These are phyloP conservation scores for Torymus aiolomorphi DNA, from an alignment of 2,888 invertebrate genomes.

Conservation along the genomic window DNA sequence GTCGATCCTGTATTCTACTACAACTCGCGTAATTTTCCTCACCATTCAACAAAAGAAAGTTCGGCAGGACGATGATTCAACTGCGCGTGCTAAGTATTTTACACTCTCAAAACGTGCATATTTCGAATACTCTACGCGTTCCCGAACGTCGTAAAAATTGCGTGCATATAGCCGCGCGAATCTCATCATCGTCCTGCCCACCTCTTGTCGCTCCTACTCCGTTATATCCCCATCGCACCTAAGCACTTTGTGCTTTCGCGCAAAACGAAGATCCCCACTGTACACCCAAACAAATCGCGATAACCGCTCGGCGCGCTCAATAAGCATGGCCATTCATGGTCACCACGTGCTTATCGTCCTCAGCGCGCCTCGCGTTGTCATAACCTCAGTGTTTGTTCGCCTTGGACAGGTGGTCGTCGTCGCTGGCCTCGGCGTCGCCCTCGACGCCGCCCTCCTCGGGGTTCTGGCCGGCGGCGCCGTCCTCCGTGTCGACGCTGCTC, in stretches of 20 bases:
- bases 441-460: slow-evolving; percentile 78
- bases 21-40: not conserved
- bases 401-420: slow-evolving; percentile 71
- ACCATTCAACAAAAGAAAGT: too few species aligned
- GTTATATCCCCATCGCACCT: too few species aligned
- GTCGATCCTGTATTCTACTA: not conserved
- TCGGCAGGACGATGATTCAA: slow-evolving; percentile 17
- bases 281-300: not conserved
- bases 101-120: slow-evolving; percentile 22
- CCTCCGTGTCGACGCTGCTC: slow-evolving; percentile 79
- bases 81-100: not conserved
- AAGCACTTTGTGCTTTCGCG: too few species aligned
- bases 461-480: slow-evolving; percentile 75
- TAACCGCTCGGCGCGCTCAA: not conserved
- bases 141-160: slow-evolving; percentile 8
- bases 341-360: slow-evolving; percentile 1
- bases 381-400: slow-evolving; percentile 61
- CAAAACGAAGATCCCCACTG: too few species aligned
- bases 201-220: not conserved
- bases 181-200: slow-evolving; percentile 14
- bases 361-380: not conserved
- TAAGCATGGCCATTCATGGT: slow-evolving; percentile 10
- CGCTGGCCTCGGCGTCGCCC: slow-evolving; percentile 79
- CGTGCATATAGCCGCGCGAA: slow-evolving; percentile 14
- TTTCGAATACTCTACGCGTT: not conserved